phyloP scores from a whole-genome alignment of 2,113 vertebrate genomes.

The Tursiops truncatus region DNA sequence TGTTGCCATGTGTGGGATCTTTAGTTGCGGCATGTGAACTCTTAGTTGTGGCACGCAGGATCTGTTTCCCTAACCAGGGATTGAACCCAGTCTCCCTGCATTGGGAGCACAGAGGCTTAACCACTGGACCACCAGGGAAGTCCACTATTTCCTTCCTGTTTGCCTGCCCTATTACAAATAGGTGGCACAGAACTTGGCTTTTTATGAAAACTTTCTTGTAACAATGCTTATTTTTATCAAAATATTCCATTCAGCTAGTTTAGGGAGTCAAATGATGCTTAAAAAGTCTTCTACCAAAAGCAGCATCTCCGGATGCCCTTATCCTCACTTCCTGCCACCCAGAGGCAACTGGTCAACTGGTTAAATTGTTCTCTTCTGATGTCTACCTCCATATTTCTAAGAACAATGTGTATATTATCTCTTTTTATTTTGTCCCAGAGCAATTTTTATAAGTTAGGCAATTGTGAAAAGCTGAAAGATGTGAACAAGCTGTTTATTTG shows the following conservation, averaged over 20 bases:
- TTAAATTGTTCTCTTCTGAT: background rate
- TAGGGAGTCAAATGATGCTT: background rate
- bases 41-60: too few relatives aligned
- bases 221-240: constrained; percentile 15
- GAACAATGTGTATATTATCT: background rate
- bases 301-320: background rate
- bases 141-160: constrained; percentile 36
- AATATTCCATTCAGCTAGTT: background rate
- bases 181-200: background rate
- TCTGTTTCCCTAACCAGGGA: too few relatives aligned
- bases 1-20: too few relatives aligned
- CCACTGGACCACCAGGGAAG: too few relatives aligned
- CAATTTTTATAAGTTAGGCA: background rate
- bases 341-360: background rate
- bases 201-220: constrained; percentile 25
- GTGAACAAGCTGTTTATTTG: background rate
- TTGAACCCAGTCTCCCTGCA: too few relatives aligned
- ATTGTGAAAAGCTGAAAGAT: constrained; percentile 2
- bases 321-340: background rate
- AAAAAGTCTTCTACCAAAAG: background rate
- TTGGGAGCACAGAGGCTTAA: too few relatives aligned
- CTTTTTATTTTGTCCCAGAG: background rate
- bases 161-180: constrained; percentile 3
- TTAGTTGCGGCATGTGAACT: too few relatives aligned
- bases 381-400: background rate